A percentile compares a stretch with the other conserved stretches of the same genome.
These are phyloP conservation scores for Chelonoidis abingdonii DNA, from an alignment of 2,113 vertebrate genomes.

Conservation along the genomic window DNA sequence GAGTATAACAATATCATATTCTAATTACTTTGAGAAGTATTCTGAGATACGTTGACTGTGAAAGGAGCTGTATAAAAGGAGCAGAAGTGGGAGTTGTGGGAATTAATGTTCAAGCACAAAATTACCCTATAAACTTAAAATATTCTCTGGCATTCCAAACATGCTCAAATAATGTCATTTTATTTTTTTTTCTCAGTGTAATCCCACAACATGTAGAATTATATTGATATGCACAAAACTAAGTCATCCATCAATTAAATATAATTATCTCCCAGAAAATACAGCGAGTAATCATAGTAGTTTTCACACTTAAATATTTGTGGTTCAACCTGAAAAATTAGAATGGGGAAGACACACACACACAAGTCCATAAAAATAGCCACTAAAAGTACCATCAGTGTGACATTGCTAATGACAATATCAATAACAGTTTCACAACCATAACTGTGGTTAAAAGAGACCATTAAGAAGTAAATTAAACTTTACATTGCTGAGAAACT, in stretches of 20 bases:
- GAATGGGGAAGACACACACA: conserved; percentile 9
- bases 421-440: neutral
- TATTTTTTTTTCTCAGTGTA: neutral
- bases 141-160: neutral
- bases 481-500: neutral
- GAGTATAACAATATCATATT: neutral
- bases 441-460: neutral
- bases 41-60: neutral
- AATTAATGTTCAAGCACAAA: neutral
- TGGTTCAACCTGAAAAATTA: conserved; percentile 12
- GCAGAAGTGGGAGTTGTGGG: neutral
- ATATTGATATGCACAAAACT: neutral
- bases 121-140: neutral
- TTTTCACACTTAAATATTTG: conserved; percentile 13
- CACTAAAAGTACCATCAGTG: neutral
- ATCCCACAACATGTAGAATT: neutral
- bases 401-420: neutral
- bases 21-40: conserved; percentile 31
- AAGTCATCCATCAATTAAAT: neutral
- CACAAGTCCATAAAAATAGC: neutral
- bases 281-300: neutral
- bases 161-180: conserved; percentile 2
- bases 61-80: conserved; percentile 19
- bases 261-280: conserved; percentile 13
- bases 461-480: neutral